These are phyloP conservation scores for Tursiops truncatus DNA, from an alignment of 2,113 vertebrate species.

Conservation along the genomic window DNA sequence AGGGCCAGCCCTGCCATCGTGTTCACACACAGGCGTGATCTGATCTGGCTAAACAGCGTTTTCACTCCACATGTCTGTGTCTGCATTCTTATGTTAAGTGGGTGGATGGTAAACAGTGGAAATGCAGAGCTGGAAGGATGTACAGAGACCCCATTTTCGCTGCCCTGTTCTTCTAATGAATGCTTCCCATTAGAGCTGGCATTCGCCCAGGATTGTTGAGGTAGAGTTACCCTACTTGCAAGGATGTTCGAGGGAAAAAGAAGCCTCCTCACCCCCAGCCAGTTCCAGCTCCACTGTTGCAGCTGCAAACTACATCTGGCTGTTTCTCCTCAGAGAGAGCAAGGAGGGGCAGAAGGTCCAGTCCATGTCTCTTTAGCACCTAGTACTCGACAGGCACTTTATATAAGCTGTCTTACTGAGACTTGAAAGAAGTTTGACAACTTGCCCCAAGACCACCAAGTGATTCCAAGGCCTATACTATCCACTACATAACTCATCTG, in stretches of 20 bases:
- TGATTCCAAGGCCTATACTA: neutral
- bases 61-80: neutral
- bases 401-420: neutral
- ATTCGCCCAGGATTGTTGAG: neutral
- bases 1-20: neutral
- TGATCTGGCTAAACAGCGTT: neutral
- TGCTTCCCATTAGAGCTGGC: neutral
- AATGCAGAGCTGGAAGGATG: neutral
- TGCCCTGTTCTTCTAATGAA: neutral
- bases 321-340: neutral
- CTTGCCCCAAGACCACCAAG: neutral
- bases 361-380: neutral
- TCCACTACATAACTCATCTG: neutral
- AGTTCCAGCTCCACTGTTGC: neutral
- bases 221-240: neutral
- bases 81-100: neutral
- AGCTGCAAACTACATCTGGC: neutral
- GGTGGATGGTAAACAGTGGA: neutral
- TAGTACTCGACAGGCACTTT: neutral
- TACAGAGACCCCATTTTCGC: neutral
- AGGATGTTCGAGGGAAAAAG: neutral
- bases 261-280: neutral
- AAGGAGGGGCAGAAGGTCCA: neutral
- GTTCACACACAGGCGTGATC: neutral
- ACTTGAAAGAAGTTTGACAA: accelerated